phyloP scores from a whole-genome alignment of 2,797 vertebrate genomes.

The Semotilus atromaculatus region DNA sequence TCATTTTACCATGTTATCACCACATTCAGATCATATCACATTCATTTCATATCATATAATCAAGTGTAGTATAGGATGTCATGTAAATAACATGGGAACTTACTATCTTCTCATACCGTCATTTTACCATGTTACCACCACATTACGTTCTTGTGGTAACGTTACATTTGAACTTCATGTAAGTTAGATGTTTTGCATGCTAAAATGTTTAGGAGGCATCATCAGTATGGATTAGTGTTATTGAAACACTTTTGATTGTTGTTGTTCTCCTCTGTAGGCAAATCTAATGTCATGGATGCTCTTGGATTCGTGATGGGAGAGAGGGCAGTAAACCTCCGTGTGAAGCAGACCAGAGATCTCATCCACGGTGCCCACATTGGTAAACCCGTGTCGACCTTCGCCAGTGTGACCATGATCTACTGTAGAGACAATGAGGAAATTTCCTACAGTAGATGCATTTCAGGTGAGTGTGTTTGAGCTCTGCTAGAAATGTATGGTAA shows the following conservation, averaged over 20 bases:
- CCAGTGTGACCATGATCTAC: constrained; percentile 84
- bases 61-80: background rate
- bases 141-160: background rate
- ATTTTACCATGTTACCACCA: background rate
- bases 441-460: constrained; percentile 82
- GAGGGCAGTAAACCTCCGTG: constrained; percentile 80
- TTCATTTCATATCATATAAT: background rate
- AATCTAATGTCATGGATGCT: constrained; percentile 97
- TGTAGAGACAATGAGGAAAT: constrained; percentile 80
- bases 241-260: background rate
- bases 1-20: background rate
- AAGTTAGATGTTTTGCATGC: background rate
- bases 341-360: constrained; percentile 85
- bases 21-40: too few relatives aligned
- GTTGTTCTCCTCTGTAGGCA: constrained; percentile 72
- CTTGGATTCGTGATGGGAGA: constrained; percentile 93
- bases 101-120: background rate
- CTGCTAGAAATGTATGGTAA: background rate
- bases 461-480: constrained; percentile 70
- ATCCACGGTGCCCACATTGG: constrained; percentile 91
- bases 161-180: background rate
- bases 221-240: background rate
- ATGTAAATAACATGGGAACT: background rate
- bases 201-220: background rate
- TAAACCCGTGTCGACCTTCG: constrained; percentile 78